Evolutionary conservation across 2,888 invertebrate genomes (phyloP).

Genomic region (Drosophila niveifrons): DNA sequence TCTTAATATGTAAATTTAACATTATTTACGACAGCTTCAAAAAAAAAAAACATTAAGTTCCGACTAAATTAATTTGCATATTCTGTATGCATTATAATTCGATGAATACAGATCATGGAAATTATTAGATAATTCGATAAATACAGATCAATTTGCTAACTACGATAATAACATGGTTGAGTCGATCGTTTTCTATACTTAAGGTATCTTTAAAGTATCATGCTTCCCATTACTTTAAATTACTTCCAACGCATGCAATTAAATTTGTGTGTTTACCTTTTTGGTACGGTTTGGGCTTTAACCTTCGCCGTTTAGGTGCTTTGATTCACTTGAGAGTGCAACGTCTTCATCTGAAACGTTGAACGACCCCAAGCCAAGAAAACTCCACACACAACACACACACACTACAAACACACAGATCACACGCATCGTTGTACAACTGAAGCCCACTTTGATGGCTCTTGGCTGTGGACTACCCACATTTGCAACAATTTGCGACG

Average conservation of each 20-base stretch:
- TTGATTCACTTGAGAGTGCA: conserved; percentile 36
- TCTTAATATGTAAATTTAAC: too few species aligned
- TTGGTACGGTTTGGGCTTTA: conserved; percentile 1
- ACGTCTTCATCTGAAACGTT: conserved; percentile 50
- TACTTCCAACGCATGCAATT: neutral
- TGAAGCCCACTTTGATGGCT: conserved; percentile 20
- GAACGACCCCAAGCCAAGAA: conserved; percentile 51
- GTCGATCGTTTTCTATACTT: neutral
- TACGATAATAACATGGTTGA: neutral
- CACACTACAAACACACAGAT: neutral
- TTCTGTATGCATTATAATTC: too few species aligned
- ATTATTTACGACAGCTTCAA: too few species aligned
- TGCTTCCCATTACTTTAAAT: neutral
- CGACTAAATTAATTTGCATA: too few species aligned
- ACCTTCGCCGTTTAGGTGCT: conserved; percentile 4
- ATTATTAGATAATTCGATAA: neutral
- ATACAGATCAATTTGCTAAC: neutral
- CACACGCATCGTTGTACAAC: conserved; percentile 10
- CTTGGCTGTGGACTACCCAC: conserved; percentile 14
- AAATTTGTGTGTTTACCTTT: neutral
- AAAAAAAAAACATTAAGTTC: too few species aligned
- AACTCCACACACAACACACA: conserved; percentile 27
- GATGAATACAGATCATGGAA: neutral
- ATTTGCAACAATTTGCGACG: conserved; percentile 24
- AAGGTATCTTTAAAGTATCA: neutral